Percentiles rank a stretch among this genome's conserved stretches.
Evolutionary conservation across 1,140 invertebrate genomes (phyloP).

Genomic region (Anadara kagoshimensis): DNA sequence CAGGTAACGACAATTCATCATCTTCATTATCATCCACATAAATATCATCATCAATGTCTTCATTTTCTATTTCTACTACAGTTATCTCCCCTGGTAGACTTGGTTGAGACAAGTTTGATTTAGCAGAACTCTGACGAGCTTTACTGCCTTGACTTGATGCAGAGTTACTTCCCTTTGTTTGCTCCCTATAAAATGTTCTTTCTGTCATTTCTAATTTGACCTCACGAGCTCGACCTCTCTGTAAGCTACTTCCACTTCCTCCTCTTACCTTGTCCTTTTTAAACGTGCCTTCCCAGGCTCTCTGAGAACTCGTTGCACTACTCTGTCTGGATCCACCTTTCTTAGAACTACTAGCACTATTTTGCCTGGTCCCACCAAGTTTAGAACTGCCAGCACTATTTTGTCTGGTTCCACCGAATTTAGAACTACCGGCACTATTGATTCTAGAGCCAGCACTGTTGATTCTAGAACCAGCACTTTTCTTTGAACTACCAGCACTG

Average conservation of each 20-base stretch:
- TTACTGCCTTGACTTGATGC: slow-evolving; percentile 28
- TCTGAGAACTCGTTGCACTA: not conserved
- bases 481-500: not conserved
- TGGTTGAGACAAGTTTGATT: slow-evolving; percentile 22
- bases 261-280: not conserved
- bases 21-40: too few species aligned
- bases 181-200: slow-evolving; percentile 16
- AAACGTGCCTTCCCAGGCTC: not conserved
- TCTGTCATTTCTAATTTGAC: slow-evolving; percentile 31
- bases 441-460: slow-evolving; percentile 1
- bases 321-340: slow-evolving; percentile 1
- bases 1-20: too few species aligned
- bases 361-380: not conserved
- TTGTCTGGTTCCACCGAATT: not conserved
- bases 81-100: slow-evolving; percentile 33
- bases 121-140: slow-evolving; percentile 24
- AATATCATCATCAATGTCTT: slow-evolving; percentile 4
- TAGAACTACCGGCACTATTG: not conserved
- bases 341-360: slow-evolving; percentile 4
- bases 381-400: not conserved
- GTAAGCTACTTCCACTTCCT: slow-evolving; percentile 8
- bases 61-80: slow-evolving; percentile 34
- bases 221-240: slow-evolving; percentile 13
- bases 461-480: slow-evolving; percentile 8
- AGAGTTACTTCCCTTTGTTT: slow-evolving; percentile 19